Evolutionary conservation across 1,140 invertebrate genomes (phyloP).

Genomic region (Zaprionus camerounensis): DNA sequence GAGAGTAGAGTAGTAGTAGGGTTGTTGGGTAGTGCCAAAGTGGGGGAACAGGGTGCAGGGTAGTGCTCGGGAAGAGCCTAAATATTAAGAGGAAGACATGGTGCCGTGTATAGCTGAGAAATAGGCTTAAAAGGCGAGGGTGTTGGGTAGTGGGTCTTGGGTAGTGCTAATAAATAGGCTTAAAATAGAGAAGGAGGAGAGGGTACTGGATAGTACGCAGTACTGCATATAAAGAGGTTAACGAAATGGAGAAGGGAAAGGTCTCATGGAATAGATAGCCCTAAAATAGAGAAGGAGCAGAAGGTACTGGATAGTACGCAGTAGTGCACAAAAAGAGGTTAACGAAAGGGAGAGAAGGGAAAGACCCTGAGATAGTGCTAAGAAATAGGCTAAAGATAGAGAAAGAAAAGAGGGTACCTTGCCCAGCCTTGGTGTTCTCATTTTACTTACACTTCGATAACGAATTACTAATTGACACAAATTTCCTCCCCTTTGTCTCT

Average conservation of each 20-base stretch:
- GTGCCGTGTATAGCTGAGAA: neutral
- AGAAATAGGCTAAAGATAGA: conserved; percentile 8
- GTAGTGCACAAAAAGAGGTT: neutral
- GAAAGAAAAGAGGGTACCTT: neutral
- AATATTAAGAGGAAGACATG: neutral
- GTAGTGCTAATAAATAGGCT: neutral
- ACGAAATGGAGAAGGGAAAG: neutral
- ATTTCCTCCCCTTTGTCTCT: conserved; percentile 27
- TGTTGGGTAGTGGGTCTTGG: too few relatives aligned
- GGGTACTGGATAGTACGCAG: neutral
- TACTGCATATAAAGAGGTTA: neutral
- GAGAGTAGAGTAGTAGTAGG: neutral
- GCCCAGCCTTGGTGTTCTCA: neutral
- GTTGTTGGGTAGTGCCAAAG: neutral
- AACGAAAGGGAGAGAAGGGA: neutral
- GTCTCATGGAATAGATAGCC: neutral
- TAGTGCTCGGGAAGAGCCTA: too few relatives aligned
- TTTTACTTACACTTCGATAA: conserved; percentile 30
- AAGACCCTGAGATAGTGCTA: neutral
- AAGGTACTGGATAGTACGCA: neutral
- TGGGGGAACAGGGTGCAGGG: too few relatives aligned
- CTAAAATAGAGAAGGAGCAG: neutral
- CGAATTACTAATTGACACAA: conserved; percentile 58
- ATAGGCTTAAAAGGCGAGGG: neutral
- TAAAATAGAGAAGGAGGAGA: neutral